phyloP scores from a whole-genome alignment of 1,140 invertebrate species.

The Goniozus legneri region DNA sequence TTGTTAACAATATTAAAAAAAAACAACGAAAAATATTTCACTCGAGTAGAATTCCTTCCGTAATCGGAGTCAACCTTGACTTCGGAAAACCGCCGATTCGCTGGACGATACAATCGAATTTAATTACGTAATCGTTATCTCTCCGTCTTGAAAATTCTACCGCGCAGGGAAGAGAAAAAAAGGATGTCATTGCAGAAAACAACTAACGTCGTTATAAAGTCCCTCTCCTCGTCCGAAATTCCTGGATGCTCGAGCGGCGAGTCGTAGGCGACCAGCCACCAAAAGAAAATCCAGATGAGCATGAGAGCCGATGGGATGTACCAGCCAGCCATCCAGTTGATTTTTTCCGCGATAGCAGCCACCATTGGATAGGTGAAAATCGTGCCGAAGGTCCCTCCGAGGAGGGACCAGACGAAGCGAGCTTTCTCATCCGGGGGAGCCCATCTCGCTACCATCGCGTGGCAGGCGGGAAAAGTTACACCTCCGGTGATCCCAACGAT shows the following conservation, averaged over 20 bases:
- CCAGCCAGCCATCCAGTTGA: slow-evolving; percentile 70
- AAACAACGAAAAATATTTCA: too few species aligned
- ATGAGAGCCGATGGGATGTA: slow-evolving; percentile 65
- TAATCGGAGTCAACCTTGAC: too few species aligned
- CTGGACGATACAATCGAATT: too few species aligned
- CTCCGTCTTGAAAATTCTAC: too few species aligned
- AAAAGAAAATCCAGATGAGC: slow-evolving; percentile 58
- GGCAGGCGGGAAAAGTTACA: slow-evolving; percentile 65
- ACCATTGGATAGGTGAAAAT: slow-evolving; percentile 70
- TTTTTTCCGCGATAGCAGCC: slow-evolving; percentile 59
- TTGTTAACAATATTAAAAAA: too few species aligned
- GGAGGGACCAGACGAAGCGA: slow-evolving; percentile 66
- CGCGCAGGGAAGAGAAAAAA: slow-evolving; percentile 3
- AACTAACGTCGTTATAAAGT: slow-evolving; percentile 63
- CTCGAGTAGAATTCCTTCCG: too few species aligned
- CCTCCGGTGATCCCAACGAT: slow-evolving; percentile 53
- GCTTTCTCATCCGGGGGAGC: slow-evolving; percentile 68
- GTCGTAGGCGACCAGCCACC: slow-evolving; percentile 64
- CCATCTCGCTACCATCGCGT: slow-evolving; percentile 67
- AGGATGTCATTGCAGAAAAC: neutral
- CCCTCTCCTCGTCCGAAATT: slow-evolving; percentile 70
- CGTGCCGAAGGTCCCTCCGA: slow-evolving; percentile 72
- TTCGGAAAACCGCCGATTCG: too few species aligned
- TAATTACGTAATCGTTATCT: too few species aligned
- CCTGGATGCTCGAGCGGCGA: slow-evolving; percentile 68